A percentile compares a stretch with the other conserved stretches of the same genome.
phyloP scores from a whole-genome alignment of 2,888 invertebrate genomes.

The Drosophila eohydei region DNA sequence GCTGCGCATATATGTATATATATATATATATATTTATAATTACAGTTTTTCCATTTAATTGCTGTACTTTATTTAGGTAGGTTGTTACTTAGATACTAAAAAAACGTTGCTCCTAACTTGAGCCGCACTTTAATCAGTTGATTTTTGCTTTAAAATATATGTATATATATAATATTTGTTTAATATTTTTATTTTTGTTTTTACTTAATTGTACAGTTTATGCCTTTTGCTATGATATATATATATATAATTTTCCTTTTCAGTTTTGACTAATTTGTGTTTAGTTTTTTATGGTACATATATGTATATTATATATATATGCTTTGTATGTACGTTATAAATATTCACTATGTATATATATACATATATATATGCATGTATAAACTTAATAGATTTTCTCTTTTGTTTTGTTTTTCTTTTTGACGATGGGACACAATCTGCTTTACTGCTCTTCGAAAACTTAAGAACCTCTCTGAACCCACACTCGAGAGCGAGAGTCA shows the following conservation, averaged over 20 bases:
- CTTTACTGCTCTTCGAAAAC: constrained; percentile 62
- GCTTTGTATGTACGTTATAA: constrained; percentile 49
- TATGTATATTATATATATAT: constrained; percentile 32
- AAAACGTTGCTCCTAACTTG: constrained; percentile 65
- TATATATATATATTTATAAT: constrained; percentile 14
- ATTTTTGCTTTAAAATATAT: constrained; percentile 65
- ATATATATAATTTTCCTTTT: constrained; percentile 37
- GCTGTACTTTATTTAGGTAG: constrained; percentile 67
- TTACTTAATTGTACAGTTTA: constrained; percentile 54
- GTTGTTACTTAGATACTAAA: constrained; percentile 77
- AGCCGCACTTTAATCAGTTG: constrained; percentile 73
- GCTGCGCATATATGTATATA: constrained; percentile 33
- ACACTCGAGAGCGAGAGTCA: constrained; percentile 43
- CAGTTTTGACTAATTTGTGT: constrained; percentile 63
- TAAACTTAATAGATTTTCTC: constrained; percentile 75
- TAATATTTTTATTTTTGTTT: constrained; percentile 31
- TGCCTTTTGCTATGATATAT: constrained; percentile 71
- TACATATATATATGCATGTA: constrained; percentile 58
- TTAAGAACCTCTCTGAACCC: constrained; percentile 61
- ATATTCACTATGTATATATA: constrained; percentile 56
- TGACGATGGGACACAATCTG: constrained; percentile 79
- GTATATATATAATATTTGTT: constrained; percentile 57
- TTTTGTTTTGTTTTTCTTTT: constrained; percentile 36
- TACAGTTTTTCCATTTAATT: constrained; percentile 37
- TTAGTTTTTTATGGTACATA: constrained; percentile 33